phyloP scores from a whole-genome alignment of 2,888 invertebrate genomes.

The Hemaris fuciformis region DNA sequence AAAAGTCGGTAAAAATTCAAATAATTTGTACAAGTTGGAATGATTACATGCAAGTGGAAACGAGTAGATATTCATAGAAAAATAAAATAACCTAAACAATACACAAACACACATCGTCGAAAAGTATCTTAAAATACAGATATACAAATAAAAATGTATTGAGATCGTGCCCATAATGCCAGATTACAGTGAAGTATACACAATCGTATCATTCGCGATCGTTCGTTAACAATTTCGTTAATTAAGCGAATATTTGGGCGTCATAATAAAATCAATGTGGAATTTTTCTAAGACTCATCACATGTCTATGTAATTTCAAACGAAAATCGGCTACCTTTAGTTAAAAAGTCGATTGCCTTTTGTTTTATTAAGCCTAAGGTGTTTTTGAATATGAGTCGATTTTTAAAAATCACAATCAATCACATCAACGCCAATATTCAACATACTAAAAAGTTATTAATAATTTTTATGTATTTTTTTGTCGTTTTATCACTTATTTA shows the following conservation, averaged over 20 bases:
- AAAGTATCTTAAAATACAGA: conserved; percentile 52
- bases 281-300: conserved; percentile 5
- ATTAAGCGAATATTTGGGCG: conserved; percentile 5
- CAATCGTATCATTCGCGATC: conserved; percentile 7
- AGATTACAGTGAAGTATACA: conserved; percentile 28
- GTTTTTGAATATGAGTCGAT: background rate
- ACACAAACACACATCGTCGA: conserved; percentile 44
- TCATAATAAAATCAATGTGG: conserved; percentile 8
- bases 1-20: background rate
- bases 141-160: conserved; percentile 58
- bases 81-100: conserved; percentile 24
- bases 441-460: conserved; percentile 33
- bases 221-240: conserved; percentile 6
- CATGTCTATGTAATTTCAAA: conserved; percentile 2
- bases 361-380: background rate
- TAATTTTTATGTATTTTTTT: conserved; percentile 32
- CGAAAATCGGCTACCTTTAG: background rate
- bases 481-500: conserved; percentile 31
- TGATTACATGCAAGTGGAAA: conserved; percentile 9
- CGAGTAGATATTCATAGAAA: background rate
- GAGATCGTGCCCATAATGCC: conserved; percentile 74
- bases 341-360: background rate
- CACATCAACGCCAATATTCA: conserved; percentile 21
- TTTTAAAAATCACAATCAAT: background rate
- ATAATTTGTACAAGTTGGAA: background rate